Conservation (phyloP, 2,113 vertebrate genomes). For the Ochotona princeps region DNA sequence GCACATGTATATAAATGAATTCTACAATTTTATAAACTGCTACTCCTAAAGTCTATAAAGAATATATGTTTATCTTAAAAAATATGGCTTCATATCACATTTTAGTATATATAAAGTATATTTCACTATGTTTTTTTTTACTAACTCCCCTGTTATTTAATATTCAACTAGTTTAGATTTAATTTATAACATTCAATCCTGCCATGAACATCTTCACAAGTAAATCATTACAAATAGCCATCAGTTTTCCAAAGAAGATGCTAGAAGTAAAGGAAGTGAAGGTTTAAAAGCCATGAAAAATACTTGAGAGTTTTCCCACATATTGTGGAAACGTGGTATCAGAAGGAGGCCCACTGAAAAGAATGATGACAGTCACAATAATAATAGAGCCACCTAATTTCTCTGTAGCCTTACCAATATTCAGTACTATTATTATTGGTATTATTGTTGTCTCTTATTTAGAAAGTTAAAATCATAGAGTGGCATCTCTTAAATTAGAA, state of each 20-base stretch:
- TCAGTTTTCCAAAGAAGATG: constrained; percentile 7
- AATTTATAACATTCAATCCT: not conserved
- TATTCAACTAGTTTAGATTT: constrained; percentile 6
- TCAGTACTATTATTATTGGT: not conserved
- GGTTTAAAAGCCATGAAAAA: not conserved
- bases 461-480: not conserved
- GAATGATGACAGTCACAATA: not conserved
- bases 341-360: constrained; percentile 20
- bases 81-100: constrained; percentile 4
- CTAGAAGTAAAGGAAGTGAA: constrained; percentile 22
- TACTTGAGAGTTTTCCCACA: constrained; percentile 25
- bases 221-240: constrained; percentile 3
- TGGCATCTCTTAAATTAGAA: not conserved
- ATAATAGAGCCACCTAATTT: not conserved
- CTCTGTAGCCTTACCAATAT: not conserved
- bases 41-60: constrained; percentile 18
- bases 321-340: not conserved
- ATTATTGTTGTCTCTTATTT: not conserved
- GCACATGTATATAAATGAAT: not conserved
- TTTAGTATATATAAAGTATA: constrained; percentile 13
- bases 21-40: not conserved
- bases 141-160: not conserved
- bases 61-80: constrained; percentile 36
- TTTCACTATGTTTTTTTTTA: not conserved
- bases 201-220: not conserved